phyloP scores from a whole-genome alignment of 2,113 vertebrate genomes.

The Condylura cristata region DNA sequence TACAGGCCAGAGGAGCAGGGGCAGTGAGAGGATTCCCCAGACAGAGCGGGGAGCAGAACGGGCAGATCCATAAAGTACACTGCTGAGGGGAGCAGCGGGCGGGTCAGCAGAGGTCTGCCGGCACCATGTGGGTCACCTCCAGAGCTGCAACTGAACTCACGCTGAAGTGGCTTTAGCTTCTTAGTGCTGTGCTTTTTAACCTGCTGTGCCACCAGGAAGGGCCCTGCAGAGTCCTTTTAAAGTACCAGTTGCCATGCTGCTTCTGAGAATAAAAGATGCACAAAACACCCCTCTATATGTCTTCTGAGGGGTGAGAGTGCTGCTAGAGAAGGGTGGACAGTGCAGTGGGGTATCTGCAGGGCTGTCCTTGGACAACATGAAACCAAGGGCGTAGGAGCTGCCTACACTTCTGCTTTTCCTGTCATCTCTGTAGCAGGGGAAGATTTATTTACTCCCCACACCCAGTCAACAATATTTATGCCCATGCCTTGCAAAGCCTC shows the following conservation, averaged over 20 bases:
- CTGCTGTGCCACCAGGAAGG: no score
- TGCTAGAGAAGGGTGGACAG: background rate
- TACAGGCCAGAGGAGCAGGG: no score
- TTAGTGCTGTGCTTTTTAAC: no score
- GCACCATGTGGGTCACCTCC: no score
- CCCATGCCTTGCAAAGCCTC: constrained; percentile 1
- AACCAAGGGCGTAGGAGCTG: background rate
- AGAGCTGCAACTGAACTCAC: no score
- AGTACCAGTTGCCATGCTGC: background rate
- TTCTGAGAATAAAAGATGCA: background rate
- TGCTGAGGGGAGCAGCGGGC: no score
- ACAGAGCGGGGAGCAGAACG: no score
- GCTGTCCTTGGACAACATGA: background rate
- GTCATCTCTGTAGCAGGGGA: background rate
- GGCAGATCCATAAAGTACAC: no score
- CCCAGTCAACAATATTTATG: constrained; percentile 45
- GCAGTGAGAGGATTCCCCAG: no score
- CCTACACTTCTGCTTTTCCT: background rate
- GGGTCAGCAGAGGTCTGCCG: no score
- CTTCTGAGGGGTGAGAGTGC: background rate
- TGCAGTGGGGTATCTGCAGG: background rate
- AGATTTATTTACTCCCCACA: background rate
- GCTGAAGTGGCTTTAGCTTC: no score
- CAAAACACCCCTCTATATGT: background rate
- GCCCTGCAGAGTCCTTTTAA: background rate